phyloP scores from a whole-genome alignment of 1,140 invertebrate species.

The Bombus pascuorum region DNA sequence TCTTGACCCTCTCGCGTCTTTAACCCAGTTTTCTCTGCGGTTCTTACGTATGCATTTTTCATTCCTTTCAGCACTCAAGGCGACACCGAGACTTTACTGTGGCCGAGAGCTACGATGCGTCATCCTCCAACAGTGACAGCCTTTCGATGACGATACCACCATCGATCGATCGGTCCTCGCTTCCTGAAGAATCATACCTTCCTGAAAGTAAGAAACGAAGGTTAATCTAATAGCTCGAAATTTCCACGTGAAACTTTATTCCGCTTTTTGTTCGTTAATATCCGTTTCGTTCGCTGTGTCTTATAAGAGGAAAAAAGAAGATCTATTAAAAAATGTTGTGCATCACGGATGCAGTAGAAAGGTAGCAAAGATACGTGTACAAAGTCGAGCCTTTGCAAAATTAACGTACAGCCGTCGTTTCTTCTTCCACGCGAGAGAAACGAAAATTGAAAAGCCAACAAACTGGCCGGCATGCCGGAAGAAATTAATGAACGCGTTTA shows the following conservation, averaged over 20 bases:
- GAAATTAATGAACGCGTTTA: slow-evolving; percentile 50
- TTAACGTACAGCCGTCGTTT: not conserved
- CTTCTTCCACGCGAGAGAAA: not conserved
- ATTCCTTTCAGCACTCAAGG: slow-evolving; percentile 70
- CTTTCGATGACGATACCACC: slow-evolving; percentile 36
- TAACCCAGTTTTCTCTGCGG: slow-evolving; percentile 37
- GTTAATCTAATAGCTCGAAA: too few species aligned
- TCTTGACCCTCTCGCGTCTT: slow-evolving; percentile 35
- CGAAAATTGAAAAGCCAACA: slow-evolving; percentile 22
- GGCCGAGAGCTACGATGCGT: slow-evolving; percentile 48
- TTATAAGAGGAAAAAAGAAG: not conserved
- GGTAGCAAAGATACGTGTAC: not conserved
- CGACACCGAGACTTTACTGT: slow-evolving; percentile 69
- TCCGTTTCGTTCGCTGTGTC: not conserved
- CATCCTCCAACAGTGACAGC: slow-evolving; percentile 29
- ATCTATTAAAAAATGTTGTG: not conserved
- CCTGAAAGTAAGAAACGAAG: slow-evolving; percentile 30
- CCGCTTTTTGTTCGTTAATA: not conserved
- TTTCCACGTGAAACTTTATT: not conserved
- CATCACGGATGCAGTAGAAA: not conserved
- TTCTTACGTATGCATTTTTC: slow-evolving; percentile 55
- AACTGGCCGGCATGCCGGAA: slow-evolving; percentile 35
- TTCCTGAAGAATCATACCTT: slow-evolving; percentile 12
- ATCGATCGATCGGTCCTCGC: slow-evolving; percentile 33
- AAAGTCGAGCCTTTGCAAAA: not conserved